Base-by-base conservation (phyloP, 2,888 invertebrate species). In the Epirrhoe alternata region DNA sequence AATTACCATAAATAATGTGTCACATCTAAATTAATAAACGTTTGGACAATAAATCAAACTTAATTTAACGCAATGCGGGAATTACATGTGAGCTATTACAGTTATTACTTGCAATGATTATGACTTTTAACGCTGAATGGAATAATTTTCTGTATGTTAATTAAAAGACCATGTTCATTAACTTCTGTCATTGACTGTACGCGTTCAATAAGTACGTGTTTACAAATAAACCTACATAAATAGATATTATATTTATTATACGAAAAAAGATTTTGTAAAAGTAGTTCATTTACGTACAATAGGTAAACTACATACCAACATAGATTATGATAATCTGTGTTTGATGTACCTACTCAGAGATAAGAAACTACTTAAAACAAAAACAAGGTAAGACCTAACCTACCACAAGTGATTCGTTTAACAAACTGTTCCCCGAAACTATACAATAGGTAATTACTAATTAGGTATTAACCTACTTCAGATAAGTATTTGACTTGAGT, bases 1-100 rank as follows among this genome's bases (percentile, higher is more conserved):
- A 85, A 86, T 86, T 84, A 85, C 77, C 85, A 85, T 86, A 83
- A 86, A 87, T 87, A 85, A 82, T 77, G 74, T 81, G 79, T 80
- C 81, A 80, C 78, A 81, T 86, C 85, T 86, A 86, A 88, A 88
- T 87, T 86, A 87, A 88, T 88, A 86, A 87, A 84, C 84, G 82
- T 85, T 83, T 83, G 81, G 79, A 76, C 80, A 74, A 86, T 88
- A 86, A 86, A 80, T 87, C 85, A 85, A 82, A 84, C 78, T 81
- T 82, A 85, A 84, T 85, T 86, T 83, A 83, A 85, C 82, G 84
- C 81, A 81, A 75, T 80, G 80, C 83, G 79, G 73, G 77, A 79
- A 82, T 77, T 74, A 82, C 81, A 77, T 67, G 71, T 73, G 65
- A 78, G 82, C 85, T 82, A 82, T 79, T 63, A 83, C 64, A 76